These are phyloP conservation scores for Heliconius charithonia DNA, from an alignment of 2,888 invertebrate species.

Conservation along the genomic window DNA sequence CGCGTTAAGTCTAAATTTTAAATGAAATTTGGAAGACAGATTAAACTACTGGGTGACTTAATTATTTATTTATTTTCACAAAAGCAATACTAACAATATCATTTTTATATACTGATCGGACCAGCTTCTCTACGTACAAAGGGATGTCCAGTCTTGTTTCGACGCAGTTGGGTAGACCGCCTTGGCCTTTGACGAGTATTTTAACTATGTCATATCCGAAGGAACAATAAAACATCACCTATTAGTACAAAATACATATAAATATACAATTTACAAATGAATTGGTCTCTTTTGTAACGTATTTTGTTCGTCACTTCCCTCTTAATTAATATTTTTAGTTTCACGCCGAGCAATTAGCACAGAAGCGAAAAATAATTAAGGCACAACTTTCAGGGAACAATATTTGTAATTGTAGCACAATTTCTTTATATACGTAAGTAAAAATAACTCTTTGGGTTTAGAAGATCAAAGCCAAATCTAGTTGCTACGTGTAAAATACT, in stretches of 20 bases:
- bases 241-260: neutral
- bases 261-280: neutral
- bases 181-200: constrained; percentile 72
- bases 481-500: no score
- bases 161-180: constrained; percentile 74
- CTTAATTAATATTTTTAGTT: no score
- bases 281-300: no score
- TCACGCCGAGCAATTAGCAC: no score
- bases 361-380: no score
- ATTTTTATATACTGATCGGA: constrained; percentile 63
- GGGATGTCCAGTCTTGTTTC: constrained; percentile 75
- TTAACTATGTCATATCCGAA: constrained; percentile 74
- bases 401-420: no score
- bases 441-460: no score
- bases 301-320: no score
- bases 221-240: constrained; percentile 70
- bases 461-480: no score
- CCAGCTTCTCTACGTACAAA: constrained; percentile 62
- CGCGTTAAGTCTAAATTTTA: no score
- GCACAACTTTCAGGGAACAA: no score
- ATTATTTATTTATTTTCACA: neutral
- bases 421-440: no score
- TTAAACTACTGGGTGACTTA: neutral
- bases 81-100: constrained; percentile 60
- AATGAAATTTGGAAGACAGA: neutral